These are phyloP conservation scores for Solea solea DNA, from an alignment of 2,113 vertebrate species.

Conservation along the genomic window DNA sequence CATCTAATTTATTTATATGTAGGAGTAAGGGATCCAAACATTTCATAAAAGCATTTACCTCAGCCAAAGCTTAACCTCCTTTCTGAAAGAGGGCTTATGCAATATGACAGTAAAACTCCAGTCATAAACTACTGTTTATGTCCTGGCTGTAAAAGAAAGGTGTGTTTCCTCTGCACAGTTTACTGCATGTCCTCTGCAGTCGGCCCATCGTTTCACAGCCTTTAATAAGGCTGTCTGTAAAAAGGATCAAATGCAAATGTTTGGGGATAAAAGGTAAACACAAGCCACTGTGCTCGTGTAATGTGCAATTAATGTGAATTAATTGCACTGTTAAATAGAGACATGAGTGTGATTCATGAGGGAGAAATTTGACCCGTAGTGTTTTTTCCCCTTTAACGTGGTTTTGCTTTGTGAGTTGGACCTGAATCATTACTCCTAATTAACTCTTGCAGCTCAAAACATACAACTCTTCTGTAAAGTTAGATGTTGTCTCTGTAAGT, in stretches of 20 bases:
- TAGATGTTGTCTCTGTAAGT: constrained; percentile 4
- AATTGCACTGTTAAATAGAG: constrained; percentile 49
- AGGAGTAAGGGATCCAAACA: constrained; percentile 37
- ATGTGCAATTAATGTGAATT: constrained; percentile 28
- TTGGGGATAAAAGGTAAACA: constrained; percentile 77
- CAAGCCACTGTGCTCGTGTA: constrained; percentile 56
- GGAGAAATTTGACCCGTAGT: background rate
- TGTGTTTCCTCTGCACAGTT: constrained; percentile 74
- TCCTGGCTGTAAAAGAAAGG: constrained; percentile 78
- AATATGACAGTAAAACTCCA: constrained; percentile 69
- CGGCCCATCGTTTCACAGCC: constrained; percentile 48
- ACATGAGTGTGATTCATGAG: constrained; percentile 6
- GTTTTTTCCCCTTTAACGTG: constrained; percentile 11
- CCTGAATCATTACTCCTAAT: constrained; percentile 5
- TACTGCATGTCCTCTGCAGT: constrained; percentile 58
- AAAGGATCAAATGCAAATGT: constrained; percentile 76
- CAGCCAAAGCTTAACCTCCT: constrained; percentile 46
- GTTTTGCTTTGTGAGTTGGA: constrained; percentile 8
- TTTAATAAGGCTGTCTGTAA: constrained; percentile 76
- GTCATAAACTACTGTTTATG: constrained; percentile 85
- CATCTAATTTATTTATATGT: constrained; percentile 37
- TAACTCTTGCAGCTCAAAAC: constrained; percentile 18
- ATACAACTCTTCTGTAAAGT: constrained; percentile 2
- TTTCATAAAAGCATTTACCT: constrained; percentile 42
- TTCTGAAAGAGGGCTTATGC: constrained; percentile 63